A percentile compares a stretch with the other conserved stretches of the same genome.
phyloP scores from a whole-genome alignment of 1,140 invertebrate species.

The Lordiphosa collinella region DNA sequence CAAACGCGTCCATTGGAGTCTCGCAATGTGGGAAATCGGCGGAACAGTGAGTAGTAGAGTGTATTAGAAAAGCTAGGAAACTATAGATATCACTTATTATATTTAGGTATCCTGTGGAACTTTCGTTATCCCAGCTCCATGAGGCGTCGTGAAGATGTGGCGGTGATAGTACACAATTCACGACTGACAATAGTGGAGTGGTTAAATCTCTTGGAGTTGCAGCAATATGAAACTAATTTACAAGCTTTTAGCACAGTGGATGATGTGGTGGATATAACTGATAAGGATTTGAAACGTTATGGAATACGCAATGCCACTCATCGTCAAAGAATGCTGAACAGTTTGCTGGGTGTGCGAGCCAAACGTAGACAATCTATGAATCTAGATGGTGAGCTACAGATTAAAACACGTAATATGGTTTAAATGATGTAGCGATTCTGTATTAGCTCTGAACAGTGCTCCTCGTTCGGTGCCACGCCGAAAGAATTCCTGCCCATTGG shows the following conservation, averaged over 20 bases:
- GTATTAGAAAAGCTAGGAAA: background rate
- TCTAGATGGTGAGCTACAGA: conserved; percentile 49
- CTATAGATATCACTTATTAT: background rate
- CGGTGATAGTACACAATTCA: conserved; percentile 66
- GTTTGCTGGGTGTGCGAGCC: conserved; percentile 82
- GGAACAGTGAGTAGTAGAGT: conserved; percentile 57
- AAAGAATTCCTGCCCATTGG: conserved; percentile 64
- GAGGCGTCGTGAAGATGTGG: conserved; percentile 51
- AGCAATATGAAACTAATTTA: conserved; percentile 78
- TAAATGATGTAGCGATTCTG: background rate
- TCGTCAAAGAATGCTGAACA: conserved; percentile 83
- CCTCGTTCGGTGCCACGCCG: conserved; percentile 36
- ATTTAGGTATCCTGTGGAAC: conserved; percentile 72
- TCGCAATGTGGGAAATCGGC: conserved; percentile 38
- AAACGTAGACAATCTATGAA: conserved; percentile 79
- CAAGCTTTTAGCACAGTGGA: conserved; percentile 81
- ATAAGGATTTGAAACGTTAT: conserved; percentile 82
- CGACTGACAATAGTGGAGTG: conserved; percentile 64
- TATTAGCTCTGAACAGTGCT: conserved; percentile 16
- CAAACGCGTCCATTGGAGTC: conserved; percentile 48
- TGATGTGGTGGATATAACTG: conserved; percentile 82
- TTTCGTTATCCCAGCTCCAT: conserved; percentile 63
- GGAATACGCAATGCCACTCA: conserved; percentile 84
- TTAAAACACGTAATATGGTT: background rate
- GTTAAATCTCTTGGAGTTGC: conserved; percentile 64